Evolutionary conservation across 2,113 vertebrate genomes (phyloP), one percentile per base, ranked within the genome.

Genomic region (Condylura cristata): DNA sequence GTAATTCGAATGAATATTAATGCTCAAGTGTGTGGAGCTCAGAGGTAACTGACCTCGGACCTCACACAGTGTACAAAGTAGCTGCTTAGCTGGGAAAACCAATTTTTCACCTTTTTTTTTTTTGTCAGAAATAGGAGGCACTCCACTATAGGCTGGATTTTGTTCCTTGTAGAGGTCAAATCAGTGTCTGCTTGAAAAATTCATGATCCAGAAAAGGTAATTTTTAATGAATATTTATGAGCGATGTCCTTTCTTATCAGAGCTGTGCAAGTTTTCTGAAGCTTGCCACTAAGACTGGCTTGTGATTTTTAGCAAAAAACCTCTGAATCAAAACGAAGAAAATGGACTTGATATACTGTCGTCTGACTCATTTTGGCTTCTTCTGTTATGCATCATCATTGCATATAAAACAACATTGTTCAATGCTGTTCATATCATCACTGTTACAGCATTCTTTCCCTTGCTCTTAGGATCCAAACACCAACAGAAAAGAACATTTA

Each of bases 161-260:
- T 98, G 96, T 97, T 98, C 95, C 95, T 98, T 95, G 86, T 96
- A 98, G 98, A 98, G 98, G 98, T 98, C 98, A 98, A 98, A 98
- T 96, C 95, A 96, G 96, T 98, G 98, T 96, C 98, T 98, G 95
- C 71, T 98, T 98, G 98, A 98, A 98, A 98, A 98, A 98, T 98
- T 98, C 98, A 98, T 98, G 98, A 98, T 98, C 97, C 97, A 98
- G 97, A 98, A 98, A 98, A 98, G 97, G 98, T 98, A 98, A 98
- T 98, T 98, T 98, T 98, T 98, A 98, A 98, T 98, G 98, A 98
- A 98, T 98, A 98, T 98, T 98, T 98, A 98, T 98, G 98, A 98
- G 96, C 95, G 0, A 97, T 97, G 97, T 98, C 98, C 95, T 98
- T 97, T 97, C 98, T 98, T 98, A 98, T 98, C 98, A 98, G 97